Percentiles rank a stretch among this genome's conserved stretches.
phyloP scores from a whole-genome alignment of 2,113 vertebrate species.

The Archilochus colubris region DNA sequence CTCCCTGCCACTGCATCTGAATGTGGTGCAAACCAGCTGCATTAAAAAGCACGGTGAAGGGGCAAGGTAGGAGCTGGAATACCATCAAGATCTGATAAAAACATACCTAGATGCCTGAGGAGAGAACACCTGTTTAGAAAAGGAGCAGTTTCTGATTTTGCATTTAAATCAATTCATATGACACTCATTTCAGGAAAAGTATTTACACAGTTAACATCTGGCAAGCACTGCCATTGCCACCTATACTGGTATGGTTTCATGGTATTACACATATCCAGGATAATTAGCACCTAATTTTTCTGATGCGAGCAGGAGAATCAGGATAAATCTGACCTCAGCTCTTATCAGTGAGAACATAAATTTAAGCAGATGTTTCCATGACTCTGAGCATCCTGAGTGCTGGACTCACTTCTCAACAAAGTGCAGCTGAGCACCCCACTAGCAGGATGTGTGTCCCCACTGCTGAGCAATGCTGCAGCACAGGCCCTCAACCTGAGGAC shows the following conservation, averaged over 20 bases:
- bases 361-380: not conserved
- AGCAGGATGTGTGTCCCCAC: not conserved
- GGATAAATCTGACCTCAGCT: not conserved
- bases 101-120: not conserved
- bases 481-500: not conserved
- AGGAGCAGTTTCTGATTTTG: not conserved
- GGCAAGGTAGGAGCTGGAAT: not conserved
- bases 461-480: not conserved
- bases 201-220: not conserved
- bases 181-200: not conserved
- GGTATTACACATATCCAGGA: not conserved
- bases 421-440: accelerated
- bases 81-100: not conserved
- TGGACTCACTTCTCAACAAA: not conserved
- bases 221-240: not conserved
- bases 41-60: not conserved
- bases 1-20: not conserved
- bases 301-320: not conserved
- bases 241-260: not conserved
- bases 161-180: not conserved
- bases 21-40: not conserved
- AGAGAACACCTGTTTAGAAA: not conserved
- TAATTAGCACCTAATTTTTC: not conserved
- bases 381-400: not conserved
- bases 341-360: not conserved